Conservation (phyloP, 1,140 invertebrate genomes). For the Dinoponera quadriceps region DNA sequence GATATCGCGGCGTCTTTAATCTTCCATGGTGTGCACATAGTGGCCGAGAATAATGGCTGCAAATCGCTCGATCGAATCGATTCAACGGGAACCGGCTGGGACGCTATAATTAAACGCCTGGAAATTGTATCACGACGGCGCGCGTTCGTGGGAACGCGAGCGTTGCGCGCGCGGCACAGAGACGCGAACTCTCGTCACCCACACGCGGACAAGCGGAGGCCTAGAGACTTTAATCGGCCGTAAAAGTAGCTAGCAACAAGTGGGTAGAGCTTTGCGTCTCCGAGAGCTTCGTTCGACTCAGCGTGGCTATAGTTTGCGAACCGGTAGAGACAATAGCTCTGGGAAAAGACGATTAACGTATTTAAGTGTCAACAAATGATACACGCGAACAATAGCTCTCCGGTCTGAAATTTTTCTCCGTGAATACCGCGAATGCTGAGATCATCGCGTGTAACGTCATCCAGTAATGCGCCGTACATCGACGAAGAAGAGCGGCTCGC, state of each 20-base stretch:
- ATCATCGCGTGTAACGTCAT: background rate
- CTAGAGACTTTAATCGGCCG: constrained; percentile 62
- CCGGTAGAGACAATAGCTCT: constrained; percentile 23
- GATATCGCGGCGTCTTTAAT: background rate
- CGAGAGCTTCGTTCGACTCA: constrained; percentile 48
- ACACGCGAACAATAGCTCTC: background rate
- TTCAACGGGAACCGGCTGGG: background rate
- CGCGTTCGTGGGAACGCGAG: constrained; percentile 35
- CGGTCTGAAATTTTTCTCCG: constrained; percentile 10
- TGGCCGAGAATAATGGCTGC: constrained; percentile 32
- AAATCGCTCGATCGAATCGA: constrained; percentile 44
- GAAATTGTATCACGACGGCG: constrained; percentile 43
- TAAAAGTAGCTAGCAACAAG: constrained; percentile 67
- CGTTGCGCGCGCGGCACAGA: background rate
- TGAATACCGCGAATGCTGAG: background rate
- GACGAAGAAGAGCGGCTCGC: background rate
- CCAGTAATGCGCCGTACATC: background rate
- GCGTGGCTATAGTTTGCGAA: constrained; percentile 20
- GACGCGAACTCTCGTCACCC: constrained; percentile 25
- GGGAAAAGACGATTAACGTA: constrained; percentile 13
- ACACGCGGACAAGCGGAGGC: constrained; percentile 20
- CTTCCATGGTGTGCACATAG: background rate
- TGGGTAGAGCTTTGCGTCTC: constrained; percentile 45
- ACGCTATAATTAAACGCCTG: constrained; percentile 45
- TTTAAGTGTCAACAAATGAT: background rate